phyloP scores from a whole-genome alignment of 2,888 invertebrate genomes.

The Galeruca laticollis region DNA sequence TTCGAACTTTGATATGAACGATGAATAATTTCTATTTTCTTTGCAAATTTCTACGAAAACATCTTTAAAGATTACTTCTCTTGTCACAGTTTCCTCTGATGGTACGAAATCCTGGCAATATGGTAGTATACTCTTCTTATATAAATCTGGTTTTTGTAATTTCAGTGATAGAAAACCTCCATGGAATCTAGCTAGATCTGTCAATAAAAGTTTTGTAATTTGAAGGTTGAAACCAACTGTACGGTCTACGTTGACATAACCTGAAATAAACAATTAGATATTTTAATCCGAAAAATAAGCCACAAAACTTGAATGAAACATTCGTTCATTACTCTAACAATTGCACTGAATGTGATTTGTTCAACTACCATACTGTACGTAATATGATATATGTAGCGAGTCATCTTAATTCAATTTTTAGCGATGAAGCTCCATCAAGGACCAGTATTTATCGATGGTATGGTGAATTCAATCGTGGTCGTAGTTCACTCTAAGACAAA shows the following conservation, averaged over 20 bases:
- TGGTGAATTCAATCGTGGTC: no score
- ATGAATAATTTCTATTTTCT: background rate
- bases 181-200: constrained; percentile 68
- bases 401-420: no score
- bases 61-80: background rate
- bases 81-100: background rate
- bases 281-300: background rate
- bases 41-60: background rate
- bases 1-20: background rate
- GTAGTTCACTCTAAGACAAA: no score
- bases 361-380: no score
- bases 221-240: constrained; percentile 65
- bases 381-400: no score
- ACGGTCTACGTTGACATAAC: constrained; percentile 66
- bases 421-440: no score
- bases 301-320: no score
- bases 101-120: background rate
- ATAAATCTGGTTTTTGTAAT: constrained; percentile 61
- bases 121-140: constrained; percentile 57
- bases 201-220: constrained; percentile 64
- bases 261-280: constrained; percentile 45
- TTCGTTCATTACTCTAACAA: no score
- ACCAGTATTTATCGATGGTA: no score
- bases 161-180: constrained; percentile 69
- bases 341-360: no score